A percentile compares a stretch with the other conserved stretches of the same genome.
These are phyloP conservation scores for Zosterops japonicus DNA, from an alignment of 2,113 vertebrate genomes.

Conservation along the genomic window DNA sequence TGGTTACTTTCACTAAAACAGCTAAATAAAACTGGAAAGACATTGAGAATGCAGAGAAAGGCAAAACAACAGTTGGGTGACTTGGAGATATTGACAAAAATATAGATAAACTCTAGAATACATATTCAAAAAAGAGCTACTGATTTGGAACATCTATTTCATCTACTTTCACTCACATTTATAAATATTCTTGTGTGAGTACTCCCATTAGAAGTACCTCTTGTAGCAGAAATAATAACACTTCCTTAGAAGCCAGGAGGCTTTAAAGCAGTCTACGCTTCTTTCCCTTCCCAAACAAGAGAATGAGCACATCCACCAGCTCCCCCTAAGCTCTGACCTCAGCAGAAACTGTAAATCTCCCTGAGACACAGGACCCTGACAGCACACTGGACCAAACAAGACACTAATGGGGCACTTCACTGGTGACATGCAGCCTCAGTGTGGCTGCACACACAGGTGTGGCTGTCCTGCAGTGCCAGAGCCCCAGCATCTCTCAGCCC, in stretches of 20 bases:
- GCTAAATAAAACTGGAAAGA: background rate
- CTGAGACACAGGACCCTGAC: background rate
- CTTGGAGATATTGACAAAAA: background rate
- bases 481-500: background rate
- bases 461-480: background rate
- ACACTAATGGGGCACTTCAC: fast-evolving
- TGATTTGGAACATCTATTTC: background rate
- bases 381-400: fast-evolving
- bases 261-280: background rate
- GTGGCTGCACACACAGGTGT: background rate
- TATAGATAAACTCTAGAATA: background rate
- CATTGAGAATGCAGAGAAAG: background rate
- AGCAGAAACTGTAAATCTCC: background rate
- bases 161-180: background rate
- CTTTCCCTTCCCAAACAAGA: background rate
- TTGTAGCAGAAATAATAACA: background rate
- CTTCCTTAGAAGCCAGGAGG: background rate
- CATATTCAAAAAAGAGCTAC: background rate
- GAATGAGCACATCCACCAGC: background rate
- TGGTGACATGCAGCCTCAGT: background rate
- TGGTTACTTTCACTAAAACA: background rate
- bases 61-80: background rate
- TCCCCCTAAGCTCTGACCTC: background rate
- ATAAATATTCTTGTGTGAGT: background rate
- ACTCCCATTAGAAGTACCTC: background rate